These are phyloP conservation scores for Chironomus riparius DNA, from an alignment of 2,888 invertebrate species.

Conservation along the genomic window DNA sequence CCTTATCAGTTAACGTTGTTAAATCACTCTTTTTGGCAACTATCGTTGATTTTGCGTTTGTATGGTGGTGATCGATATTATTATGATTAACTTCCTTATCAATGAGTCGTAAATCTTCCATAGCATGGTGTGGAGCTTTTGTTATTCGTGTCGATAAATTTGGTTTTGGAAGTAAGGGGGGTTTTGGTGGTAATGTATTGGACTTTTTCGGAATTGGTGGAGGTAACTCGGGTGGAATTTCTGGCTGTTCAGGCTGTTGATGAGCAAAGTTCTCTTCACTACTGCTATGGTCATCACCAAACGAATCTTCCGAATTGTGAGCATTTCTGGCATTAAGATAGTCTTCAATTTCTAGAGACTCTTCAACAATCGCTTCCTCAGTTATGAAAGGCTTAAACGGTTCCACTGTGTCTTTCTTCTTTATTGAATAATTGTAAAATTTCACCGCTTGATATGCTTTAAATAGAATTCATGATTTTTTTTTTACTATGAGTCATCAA, in stretches of 20 bases:
- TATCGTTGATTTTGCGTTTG: slow-evolving; percentile 5
- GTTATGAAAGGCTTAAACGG: slow-evolving; percentile 75
- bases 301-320: slow-evolving; percentile 55
- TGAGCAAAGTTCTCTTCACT: slow-evolving; percentile 40
- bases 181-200: slow-evolving; percentile 40
- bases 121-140: slow-evolving; percentile 35
- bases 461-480: neutral
- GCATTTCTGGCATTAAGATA: slow-evolving; percentile 63
- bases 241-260: slow-evolving; percentile 31
- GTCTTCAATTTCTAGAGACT: slow-evolving; percentile 72
- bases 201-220: slow-evolving; percentile 44
- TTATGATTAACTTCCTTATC: slow-evolving; percentile 27
- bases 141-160: slow-evolving; percentile 47
- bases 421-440: slow-evolving; percentile 80
- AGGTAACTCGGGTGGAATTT: slow-evolving; percentile 35
- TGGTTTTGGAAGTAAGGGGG: slow-evolving; percentile 41
- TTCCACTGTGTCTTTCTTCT: slow-evolving; percentile 63
- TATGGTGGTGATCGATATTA: slow-evolving; percentile 4
- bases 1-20: neutral
- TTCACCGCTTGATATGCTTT: slow-evolving; percentile 77
- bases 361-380: slow-evolving; percentile 68
- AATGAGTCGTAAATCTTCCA: slow-evolving; percentile 40
- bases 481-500: neutral
- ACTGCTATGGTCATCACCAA: slow-evolving; percentile 44
- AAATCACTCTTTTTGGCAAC: slow-evolving; percentile 2